phyloP scores from a whole-genome alignment of 1,140 invertebrate genomes.

The Trypoxylus dichotomus region DNA sequence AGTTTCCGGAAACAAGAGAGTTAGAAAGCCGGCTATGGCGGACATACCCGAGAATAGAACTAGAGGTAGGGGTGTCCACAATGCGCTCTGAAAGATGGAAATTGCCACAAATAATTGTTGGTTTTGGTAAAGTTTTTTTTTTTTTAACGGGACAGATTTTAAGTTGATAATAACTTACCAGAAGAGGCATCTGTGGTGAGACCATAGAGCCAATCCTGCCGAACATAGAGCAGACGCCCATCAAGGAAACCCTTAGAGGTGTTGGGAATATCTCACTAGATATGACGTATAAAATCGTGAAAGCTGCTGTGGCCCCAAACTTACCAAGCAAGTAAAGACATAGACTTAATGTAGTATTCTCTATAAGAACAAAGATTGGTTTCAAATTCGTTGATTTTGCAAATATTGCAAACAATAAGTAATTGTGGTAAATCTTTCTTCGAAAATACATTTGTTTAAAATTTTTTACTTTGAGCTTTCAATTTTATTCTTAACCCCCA shows the following conservation, averaged over 20 bases:
- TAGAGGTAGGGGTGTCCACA: constrained; percentile 59
- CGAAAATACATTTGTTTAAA: too few relatives aligned
- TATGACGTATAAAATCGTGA: constrained; percentile 70
- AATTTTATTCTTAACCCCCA: too few relatives aligned
- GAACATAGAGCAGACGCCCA: constrained; percentile 71
- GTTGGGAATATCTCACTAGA: constrained; percentile 77
- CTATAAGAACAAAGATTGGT: neutral
- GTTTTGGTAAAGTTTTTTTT: too few relatives aligned
- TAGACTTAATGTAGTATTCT: constrained; percentile 44
- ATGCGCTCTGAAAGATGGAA: constrained; percentile 42
- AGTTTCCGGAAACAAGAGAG: constrained; percentile 71
- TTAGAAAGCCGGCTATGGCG: constrained; percentile 62
- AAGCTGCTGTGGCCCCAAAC: constrained; percentile 70
- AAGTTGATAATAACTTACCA: constrained; percentile 55
- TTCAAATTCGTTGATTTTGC: neutral
- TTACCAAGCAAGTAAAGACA: constrained; percentile 72
- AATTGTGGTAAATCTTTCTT: too few relatives aligned
- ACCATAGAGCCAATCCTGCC: constrained; percentile 73
- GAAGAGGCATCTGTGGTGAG: constrained; percentile 70
- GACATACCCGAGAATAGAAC: constrained; percentile 69
- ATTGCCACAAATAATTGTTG: too few relatives aligned
- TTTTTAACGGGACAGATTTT: neutral
- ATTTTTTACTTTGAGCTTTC: too few relatives aligned
- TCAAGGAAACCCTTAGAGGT: constrained; percentile 62
- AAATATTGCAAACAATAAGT: too few relatives aligned